These are phyloP conservation scores for Eolophus roseicapilla DNA, from an alignment of 2,113 vertebrate species.

Conservation along the genomic window DNA sequence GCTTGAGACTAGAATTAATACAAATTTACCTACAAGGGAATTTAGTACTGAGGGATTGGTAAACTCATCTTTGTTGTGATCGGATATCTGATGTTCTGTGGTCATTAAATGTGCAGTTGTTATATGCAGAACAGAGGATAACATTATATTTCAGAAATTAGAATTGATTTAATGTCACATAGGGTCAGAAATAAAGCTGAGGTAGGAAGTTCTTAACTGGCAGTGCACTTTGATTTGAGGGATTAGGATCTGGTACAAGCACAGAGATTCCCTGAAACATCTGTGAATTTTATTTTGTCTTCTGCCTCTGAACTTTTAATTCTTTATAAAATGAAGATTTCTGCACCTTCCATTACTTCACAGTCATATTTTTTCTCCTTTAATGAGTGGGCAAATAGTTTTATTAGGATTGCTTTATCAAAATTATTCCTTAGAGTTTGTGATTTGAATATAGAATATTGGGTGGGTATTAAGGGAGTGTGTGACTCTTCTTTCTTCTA, in stretches of 20 bases:
- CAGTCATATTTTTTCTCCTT: neutral
- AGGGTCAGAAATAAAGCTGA: neutral
- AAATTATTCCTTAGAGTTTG: neutral
- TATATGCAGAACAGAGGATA: neutral
- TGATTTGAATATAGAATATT: neutral
- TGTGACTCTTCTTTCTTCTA: neutral
- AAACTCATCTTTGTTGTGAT: neutral
- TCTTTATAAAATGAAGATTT: neutral
- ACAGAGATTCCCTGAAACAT: neutral
- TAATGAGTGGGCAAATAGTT: neutral
- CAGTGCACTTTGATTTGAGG: fast-evolving
- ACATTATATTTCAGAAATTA: neutral
- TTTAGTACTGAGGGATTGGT: neutral
- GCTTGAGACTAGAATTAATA: neutral
- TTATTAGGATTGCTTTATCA: neutral
- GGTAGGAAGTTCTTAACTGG: neutral
- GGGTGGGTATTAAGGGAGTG: neutral
- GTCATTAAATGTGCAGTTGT: neutral
- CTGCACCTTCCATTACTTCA: neutral
- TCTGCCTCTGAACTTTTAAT: neutral
- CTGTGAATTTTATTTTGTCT: neutral
- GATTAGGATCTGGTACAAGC: neutral
- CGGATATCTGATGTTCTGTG: neutral
- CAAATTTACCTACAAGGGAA: neutral
- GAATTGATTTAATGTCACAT: neutral